Percentiles rank a stretch among this genome's conserved stretches.
Evolutionary conservation across 53 echinoderm and acorn worm genomes (phyloP).

Genomic region (Mesocentrotus franciscanus): DNA sequence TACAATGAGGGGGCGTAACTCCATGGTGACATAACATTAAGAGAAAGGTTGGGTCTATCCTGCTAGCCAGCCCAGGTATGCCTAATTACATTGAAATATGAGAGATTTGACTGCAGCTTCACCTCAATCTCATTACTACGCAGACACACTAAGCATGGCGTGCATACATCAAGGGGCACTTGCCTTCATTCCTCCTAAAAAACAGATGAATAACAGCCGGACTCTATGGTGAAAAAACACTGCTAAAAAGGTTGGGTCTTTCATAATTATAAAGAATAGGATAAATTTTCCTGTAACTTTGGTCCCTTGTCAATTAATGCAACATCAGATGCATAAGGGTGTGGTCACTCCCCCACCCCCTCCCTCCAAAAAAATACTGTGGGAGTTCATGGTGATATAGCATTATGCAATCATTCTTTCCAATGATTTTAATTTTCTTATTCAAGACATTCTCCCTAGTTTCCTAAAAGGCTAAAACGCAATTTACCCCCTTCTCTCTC

Average conservation of each 20-base stretch:
- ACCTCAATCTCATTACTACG: background rate
- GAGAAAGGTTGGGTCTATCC: conserved; percentile 3
- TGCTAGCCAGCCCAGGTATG: background rate
- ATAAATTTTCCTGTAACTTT: too few relatives aligned
- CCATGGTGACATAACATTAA: conserved; percentile 5
- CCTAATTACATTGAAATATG: background rate
- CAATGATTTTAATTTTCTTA: background rate
- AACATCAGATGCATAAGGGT: too few relatives aligned
- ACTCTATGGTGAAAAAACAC: too few relatives aligned
- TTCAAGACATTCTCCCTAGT: background rate
- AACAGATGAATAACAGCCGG: too few relatives aligned
- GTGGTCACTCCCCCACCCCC: too few relatives aligned
- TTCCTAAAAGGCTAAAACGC: background rate
- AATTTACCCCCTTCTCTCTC: background rate
- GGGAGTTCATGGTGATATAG: too few relatives aligned
- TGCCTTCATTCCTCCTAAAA: background rate
- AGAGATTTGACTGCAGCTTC: background rate
- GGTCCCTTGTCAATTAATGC: too few relatives aligned
- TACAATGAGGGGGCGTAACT: conserved; percentile 29
- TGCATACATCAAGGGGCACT: background rate
- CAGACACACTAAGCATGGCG: background rate
- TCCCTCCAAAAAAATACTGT: too few relatives aligned
- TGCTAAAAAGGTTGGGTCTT: too few relatives aligned
- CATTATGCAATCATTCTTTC: too few relatives aligned
- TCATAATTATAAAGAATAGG: too few relatives aligned